Base-by-base conservation (phyloP, 2,113 vertebrate species). In the Plectropomus leopardus region DNA sequence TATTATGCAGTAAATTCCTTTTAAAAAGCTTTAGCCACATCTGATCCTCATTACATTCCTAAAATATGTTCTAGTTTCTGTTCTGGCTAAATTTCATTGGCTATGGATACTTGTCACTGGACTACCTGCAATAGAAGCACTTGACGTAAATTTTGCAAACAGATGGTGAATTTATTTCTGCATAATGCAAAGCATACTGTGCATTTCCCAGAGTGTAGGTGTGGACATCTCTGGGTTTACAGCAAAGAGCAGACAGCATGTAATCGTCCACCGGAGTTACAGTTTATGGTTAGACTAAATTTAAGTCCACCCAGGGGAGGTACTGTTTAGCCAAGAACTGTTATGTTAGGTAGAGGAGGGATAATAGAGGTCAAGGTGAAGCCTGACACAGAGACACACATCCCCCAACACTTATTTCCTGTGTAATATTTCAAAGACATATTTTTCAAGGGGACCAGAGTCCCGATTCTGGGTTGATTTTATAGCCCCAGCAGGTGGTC, bases 401-500 rank as follows among this genome's bases (percentile, higher is more conserved):
- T 57, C 24, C 51, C 48, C 23, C 19, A 10, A 57, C 74, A 78
- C 70, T 5, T n/a, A 67, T 82, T 86, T 86, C 69, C 74, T 81
- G 53, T 65, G 77, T 74, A 76, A 71, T 83, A 84, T 88, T 85
- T 90, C 59, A 75, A 51, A 71, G 53, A 17, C 44, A 26, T 76
- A 61, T 80, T 59, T 36, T 83, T 76, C 40, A 48, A 34, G 24
- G 17, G 0, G 16, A 24, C 7, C 7, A 17, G 69, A 57, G 51
- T 58, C 24, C 7, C 14, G 8, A 24, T 32, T 73, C 24, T 40
- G 48, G 32, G 32, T 30, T 42, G 14, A 36, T 59, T 74, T 80
- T 82, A 65, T 60, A 66, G 40, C 72, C 60, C 60, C 19, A 75
- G 83, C 87, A 85, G 85, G 83, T 84, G 80, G 78, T 70, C 67